phyloP scores from a whole-genome alignment of 2,113 vertebrate species.

The Tor tambroides region DNA sequence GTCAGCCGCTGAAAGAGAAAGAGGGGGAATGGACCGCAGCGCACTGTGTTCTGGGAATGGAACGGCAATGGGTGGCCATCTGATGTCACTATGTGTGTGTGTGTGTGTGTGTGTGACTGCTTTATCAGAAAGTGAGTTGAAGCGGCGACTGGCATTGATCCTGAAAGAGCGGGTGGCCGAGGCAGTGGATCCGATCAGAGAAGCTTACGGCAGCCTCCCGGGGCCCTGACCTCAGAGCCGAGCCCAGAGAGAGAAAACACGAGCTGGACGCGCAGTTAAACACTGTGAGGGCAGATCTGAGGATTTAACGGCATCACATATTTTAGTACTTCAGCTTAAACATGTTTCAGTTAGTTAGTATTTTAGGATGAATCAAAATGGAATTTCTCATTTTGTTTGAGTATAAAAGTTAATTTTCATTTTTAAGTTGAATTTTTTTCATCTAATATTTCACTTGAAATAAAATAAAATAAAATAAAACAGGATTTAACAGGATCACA shows the following conservation, averaged over 20 bases:
- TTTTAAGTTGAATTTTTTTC: not conserved
- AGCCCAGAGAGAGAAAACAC: not conserved
- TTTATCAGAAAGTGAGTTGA: slow-evolving; percentile 57
- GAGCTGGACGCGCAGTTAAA: not conserved
- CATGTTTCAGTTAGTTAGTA: too few species aligned
- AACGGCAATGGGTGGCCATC: slow-evolving; percentile 43
- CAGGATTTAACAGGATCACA: not conserved
- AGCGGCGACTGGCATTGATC: slow-evolving; percentile 56
- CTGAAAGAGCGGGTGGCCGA: slow-evolving; percentile 44
- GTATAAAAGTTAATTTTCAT: not conserved
- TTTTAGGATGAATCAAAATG: too few species aligned
- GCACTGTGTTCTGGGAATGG: slow-evolving; percentile 22
- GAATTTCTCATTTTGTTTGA: too few species aligned
- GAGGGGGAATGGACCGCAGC: slow-evolving; percentile 67
- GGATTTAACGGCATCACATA: not conserved
- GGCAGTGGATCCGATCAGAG: slow-evolving; percentile 28
- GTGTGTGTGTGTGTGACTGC: slow-evolving; percentile 47
- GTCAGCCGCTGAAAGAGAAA: slow-evolving; percentile 63
- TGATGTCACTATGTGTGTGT: slow-evolving; percentile 57
- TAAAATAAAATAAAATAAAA: too few species aligned
- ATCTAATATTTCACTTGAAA: too few species aligned
- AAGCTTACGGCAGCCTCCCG: not conserved
- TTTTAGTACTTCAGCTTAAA: too few species aligned
- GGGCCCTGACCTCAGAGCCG: slow-evolving; percentile 3
- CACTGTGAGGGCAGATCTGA: not conserved